Evolutionary conservation across 2,797 vertebrate genomes (phyloP).

Genomic region (Artibeus lituratus): DNA sequence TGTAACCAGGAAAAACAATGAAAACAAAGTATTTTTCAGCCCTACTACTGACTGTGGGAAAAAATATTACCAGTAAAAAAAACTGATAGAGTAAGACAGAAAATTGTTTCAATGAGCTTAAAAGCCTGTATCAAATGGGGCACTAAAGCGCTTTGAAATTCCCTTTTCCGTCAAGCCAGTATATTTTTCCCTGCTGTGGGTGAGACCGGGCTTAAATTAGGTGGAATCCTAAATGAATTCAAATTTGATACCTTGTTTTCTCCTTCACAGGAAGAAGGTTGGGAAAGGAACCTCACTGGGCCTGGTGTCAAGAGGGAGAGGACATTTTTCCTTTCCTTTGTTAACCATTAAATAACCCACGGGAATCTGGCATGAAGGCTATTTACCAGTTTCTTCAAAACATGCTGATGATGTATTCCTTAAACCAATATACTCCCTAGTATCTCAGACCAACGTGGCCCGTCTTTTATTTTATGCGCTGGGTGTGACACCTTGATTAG

Average conservation of each 20-base stretch:
- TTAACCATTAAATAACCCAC: conserved; percentile 31
- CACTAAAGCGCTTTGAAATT: not conserved
- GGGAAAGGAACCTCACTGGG: not conserved
- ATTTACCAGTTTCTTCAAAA: conserved; percentile 28
- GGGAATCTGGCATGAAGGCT: not conserved
- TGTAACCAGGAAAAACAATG: not conserved
- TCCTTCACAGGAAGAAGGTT: conserved; percentile 43
- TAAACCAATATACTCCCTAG: not conserved
- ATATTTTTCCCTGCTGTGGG: not conserved
- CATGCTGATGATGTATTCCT: conserved; percentile 31
- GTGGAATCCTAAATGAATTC: conserved; percentile 21
- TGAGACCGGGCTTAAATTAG: conserved; percentile 7
- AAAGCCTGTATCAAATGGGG: not conserved
- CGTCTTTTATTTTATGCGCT: not conserved
- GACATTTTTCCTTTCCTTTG: conserved; percentile 43
- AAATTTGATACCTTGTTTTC: conserved; percentile 45
- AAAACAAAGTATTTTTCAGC: not conserved
- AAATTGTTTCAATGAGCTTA: not conserved
- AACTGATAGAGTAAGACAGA: not conserved
- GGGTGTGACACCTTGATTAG: not conserved
- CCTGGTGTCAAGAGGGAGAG: not conserved
- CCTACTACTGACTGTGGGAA: not conserved
- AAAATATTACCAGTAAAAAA: not conserved
- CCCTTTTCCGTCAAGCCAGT: not conserved
- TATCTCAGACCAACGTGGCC: not conserved